Evolutionary conservation across 2,888 invertebrate genomes (phyloP).

Genomic region (Diabrotica balteata): DNA sequence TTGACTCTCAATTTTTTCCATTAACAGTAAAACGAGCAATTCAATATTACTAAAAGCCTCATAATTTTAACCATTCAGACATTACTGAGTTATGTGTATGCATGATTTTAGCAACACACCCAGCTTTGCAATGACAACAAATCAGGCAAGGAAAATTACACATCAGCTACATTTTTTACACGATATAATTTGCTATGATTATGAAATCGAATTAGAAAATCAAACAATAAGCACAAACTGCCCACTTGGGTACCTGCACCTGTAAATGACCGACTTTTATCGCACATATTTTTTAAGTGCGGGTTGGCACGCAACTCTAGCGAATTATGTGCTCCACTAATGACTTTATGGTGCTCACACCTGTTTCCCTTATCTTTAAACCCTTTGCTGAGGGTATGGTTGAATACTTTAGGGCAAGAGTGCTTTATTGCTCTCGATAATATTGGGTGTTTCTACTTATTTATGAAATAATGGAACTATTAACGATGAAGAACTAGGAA

Average conservation of each 20-base stretch:
- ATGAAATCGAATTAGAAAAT: conserved; percentile 33
- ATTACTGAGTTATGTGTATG: conserved; percentile 24
- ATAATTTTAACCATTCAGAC: conserved; percentile 26
- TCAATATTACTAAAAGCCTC: conserved; percentile 28
- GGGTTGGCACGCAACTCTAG: conserved; percentile 28
- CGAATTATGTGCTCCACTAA: conserved; percentile 13
- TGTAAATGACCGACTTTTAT: conserved; percentile 31
- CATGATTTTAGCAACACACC: conserved; percentile 25
- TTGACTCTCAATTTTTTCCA: conserved; percentile 25
- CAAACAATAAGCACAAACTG: conserved; percentile 30
- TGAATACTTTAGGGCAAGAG: conserved; percentile 1
- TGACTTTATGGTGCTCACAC: conserved; percentile 14
- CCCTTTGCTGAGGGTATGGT: conserved; percentile 13
- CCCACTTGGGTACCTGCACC: conserved; percentile 28
- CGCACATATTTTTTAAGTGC: conserved; percentile 27
- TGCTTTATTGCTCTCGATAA: no score
- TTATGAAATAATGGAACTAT: no score
- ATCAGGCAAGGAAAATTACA: conserved; percentile 16
- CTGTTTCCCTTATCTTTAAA: conserved; percentile 16
- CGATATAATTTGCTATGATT: conserved; percentile 30
- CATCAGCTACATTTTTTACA: conserved; percentile 21
- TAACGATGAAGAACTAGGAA: no score
- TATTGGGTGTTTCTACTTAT: no score
- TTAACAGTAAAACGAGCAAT: conserved; percentile 21
- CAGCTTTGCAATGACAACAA: conserved; percentile 22